These are phyloP conservation scores for Syrmaticus mikado DNA, from an alignment of 2,113 vertebrate genomes.

Conservation along the genomic window DNA sequence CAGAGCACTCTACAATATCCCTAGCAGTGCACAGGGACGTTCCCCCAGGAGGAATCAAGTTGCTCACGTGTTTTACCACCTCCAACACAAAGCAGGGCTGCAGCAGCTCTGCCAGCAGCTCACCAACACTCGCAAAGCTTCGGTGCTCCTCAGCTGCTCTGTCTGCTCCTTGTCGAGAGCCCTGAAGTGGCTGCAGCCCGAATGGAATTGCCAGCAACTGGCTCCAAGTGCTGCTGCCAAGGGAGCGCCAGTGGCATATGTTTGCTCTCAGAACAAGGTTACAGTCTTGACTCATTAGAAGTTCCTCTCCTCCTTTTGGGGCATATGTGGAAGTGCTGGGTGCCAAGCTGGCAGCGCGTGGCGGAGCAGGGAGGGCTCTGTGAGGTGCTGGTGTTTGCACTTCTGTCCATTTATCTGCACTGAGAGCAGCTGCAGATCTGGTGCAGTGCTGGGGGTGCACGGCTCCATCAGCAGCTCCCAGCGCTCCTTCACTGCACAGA, in stretches of 20 bases:
- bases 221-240: constrained; percentile 30
- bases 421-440: background rate
- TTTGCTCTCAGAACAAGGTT: constrained; percentile 45
- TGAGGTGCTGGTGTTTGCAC: background rate
- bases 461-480: background rate
- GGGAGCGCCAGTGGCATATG: constrained; percentile 41
- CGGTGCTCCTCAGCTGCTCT: background rate
- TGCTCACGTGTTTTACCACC: background rate
- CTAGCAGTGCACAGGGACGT: accelerated
- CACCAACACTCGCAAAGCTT: background rate
- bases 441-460: background rate
- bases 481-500: background rate
- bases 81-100: background rate
- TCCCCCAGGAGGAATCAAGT: background rate
- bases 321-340: background rate
- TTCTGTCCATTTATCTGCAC: background rate
- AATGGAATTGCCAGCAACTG: background rate
- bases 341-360: background rate
- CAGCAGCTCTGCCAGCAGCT: background rate
- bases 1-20: accelerated
- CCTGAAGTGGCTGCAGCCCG: background rate
- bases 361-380: background rate
- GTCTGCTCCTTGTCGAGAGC: background rate
- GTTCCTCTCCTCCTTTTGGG: background rate
- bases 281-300: constrained; percentile 1